Evolutionary conservation across 1,140 invertebrate genomes (phyloP).

Genomic region (Antheraea pernyi): DNA sequence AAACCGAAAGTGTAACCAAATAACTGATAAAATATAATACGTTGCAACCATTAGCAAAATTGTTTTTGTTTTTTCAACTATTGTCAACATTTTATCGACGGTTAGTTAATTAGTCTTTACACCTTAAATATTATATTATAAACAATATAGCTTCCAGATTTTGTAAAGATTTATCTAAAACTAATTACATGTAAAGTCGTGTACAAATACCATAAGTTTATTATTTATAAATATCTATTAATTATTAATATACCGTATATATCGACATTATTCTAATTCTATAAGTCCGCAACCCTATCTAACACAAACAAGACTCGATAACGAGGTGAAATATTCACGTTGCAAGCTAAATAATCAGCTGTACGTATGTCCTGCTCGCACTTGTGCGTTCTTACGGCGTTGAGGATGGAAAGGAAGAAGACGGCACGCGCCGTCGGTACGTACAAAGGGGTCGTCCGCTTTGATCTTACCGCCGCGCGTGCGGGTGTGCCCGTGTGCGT

Average conservation of each 20-base stretch:
- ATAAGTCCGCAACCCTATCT: constrained; percentile 61
- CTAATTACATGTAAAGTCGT: too few relatives aligned
- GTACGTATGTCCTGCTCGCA: constrained; percentile 55
- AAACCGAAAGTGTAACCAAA: too few relatives aligned
- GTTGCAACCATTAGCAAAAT: too few relatives aligned
- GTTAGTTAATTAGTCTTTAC: too few relatives aligned
- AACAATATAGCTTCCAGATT: too few relatives aligned
- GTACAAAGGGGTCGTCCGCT: constrained; percentile 73
- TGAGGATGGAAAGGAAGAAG: constrained; percentile 59
- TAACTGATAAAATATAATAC: too few relatives aligned
- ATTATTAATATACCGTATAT: neutral
- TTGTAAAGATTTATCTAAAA: too few relatives aligned
- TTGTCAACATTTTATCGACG: too few relatives aligned
- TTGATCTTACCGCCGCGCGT: constrained; percentile 75
- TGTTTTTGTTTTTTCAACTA: too few relatives aligned
- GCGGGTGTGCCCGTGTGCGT: constrained; percentile 58
- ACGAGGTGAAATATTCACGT: constrained; percentile 79
- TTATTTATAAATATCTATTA: neutral
- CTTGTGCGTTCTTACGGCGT: constrained; percentile 35
- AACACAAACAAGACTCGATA: constrained; percentile 79
- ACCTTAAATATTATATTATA: too few relatives aligned
- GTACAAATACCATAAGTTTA: too few relatives aligned
- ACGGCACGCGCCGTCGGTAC: constrained; percentile 70
- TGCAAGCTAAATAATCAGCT: constrained; percentile 67
- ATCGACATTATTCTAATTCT: constrained; percentile 41